phyloP scores from a whole-genome alignment of 2,113 vertebrate genomes.

The Vulpes lagopus region DNA sequence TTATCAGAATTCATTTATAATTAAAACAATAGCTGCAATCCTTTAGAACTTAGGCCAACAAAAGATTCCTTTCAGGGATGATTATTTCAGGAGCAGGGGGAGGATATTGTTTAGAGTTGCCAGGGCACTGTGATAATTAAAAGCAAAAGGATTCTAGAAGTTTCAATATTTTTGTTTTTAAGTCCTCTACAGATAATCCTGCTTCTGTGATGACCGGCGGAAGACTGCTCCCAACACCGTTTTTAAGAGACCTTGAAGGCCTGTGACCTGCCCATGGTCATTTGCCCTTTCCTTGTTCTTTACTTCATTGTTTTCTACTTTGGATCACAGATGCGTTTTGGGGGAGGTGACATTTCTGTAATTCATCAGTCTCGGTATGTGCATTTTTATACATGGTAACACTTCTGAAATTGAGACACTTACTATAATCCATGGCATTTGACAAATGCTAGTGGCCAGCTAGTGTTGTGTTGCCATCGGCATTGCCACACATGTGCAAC shows the following conservation, averaged over 20 bases:
- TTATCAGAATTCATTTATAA: neutral
- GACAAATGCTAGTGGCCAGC: neutral
- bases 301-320: neutral
- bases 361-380: neutral
- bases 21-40: neutral
- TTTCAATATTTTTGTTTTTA: neutral
- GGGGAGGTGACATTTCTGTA: neutral
- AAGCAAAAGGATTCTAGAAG: neutral
- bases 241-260: neutral
- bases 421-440: neutral
- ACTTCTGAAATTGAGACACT: neutral
- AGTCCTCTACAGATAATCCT: neutral
- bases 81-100: neutral
- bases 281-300: neutral
- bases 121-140: neutral
- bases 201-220: too few species aligned
- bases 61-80: neutral
- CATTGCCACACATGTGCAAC: fast-evolving
- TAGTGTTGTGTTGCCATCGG: too few species aligned
- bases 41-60: neutral
- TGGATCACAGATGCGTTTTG: neutral
- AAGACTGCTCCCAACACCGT: neutral
- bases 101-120: neutral
- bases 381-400: neutral
- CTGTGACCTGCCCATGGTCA: neutral